Evolutionary conservation across 2,888 invertebrate genomes (phyloP).

Genomic region (Eucera pruinosa): DNA sequence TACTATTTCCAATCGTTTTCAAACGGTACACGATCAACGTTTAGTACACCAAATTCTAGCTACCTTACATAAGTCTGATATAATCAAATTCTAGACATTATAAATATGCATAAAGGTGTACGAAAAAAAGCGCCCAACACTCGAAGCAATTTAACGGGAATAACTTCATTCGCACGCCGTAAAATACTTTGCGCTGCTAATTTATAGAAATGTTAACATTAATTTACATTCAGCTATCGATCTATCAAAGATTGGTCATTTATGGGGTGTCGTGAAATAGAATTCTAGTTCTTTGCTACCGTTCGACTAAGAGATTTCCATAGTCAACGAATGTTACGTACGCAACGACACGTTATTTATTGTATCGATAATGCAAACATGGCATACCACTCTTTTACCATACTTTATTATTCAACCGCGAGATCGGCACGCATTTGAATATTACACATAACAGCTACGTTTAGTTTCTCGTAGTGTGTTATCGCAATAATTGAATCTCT

Average conservation of each 20-base stretch:
- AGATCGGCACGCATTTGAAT: conserved; percentile 24
- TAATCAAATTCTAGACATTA: no score
- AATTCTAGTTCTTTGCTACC: background rate
- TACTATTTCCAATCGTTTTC: no score
- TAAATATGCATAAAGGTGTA: no score
- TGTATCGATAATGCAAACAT: conserved; percentile 31
- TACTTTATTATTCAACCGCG: conserved; percentile 38
- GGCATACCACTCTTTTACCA: conserved; percentile 13
- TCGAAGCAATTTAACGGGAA: background rate
- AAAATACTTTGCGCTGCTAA: background rate
- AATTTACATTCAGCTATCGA: conserved; percentile 10
- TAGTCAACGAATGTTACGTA: background rate
- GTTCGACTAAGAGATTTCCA: conserved; percentile 5
- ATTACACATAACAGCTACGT: conserved; percentile 33
- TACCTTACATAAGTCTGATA: no score
- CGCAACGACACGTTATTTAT: conserved; percentile 43
- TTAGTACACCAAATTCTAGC: no score
- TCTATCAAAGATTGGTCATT: background rate
- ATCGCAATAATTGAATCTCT: conserved; percentile 55
- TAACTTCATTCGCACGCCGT: background rate
- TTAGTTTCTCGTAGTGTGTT: conserved; percentile 37
- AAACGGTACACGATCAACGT: no score
- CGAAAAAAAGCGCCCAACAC: background rate
- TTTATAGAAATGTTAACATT: conserved; percentile 28
- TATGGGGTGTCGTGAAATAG: conserved; percentile 1